A percentile compares a stretch with the other conserved stretches of the same genome.
phyloP scores from a whole-genome alignment of 2,797 vertebrate genomes.

The Pagetopsis macropterus region DNA sequence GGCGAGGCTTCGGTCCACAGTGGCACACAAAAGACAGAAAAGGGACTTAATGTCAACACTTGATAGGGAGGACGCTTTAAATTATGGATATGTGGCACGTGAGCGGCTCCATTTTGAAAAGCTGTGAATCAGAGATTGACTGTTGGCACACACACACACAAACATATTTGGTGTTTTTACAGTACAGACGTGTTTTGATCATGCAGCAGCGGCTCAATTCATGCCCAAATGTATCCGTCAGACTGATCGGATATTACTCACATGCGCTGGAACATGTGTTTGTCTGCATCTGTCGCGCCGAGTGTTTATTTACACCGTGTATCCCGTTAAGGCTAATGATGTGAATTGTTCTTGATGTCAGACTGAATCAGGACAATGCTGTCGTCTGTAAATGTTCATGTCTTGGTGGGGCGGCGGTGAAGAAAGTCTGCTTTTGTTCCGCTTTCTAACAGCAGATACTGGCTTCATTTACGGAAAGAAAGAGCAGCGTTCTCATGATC shows the following conservation, averaged over 20 bases:
- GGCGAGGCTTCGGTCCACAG: constrained; percentile 27
- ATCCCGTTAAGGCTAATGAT: constrained; percentile 33
- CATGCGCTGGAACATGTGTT: constrained; percentile 11
- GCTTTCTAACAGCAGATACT: constrained; percentile 16
- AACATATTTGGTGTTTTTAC: constrained; percentile 16
- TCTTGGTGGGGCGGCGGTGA: constrained; percentile 16
- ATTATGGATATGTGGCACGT: constrained; percentile 46
- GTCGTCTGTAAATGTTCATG: constrained; percentile 68
- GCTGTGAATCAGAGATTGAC: constrained; percentile 48
- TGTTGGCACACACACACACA: constrained; percentile 36
- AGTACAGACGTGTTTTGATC: constrained; percentile 25
- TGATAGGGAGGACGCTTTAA: constrained; percentile 43
- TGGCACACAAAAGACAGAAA: constrained; percentile 34
- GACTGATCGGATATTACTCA: constrained; percentile 9
- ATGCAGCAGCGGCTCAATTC: constrained; percentile 14
- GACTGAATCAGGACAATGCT: constrained; percentile 49
- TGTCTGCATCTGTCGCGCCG: constrained; percentile 17
- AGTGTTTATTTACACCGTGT: constrained; percentile 14
- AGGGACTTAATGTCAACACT: constrained; percentile 51
- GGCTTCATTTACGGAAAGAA: constrained; percentile 35
- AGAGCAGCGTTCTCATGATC: constrained; percentile 22
- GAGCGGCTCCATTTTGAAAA: constrained; percentile 18
- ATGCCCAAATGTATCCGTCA: constrained; percentile 25
- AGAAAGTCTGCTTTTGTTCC: background rate
- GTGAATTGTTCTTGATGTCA: constrained; percentile 52